A percentile compares a stretch with the other conserved stretches of the same genome.
These are phyloP conservation scores for Nasonia vitripennis DNA, from an alignment of 1,140 invertebrate species.

Conservation along the genomic window DNA sequence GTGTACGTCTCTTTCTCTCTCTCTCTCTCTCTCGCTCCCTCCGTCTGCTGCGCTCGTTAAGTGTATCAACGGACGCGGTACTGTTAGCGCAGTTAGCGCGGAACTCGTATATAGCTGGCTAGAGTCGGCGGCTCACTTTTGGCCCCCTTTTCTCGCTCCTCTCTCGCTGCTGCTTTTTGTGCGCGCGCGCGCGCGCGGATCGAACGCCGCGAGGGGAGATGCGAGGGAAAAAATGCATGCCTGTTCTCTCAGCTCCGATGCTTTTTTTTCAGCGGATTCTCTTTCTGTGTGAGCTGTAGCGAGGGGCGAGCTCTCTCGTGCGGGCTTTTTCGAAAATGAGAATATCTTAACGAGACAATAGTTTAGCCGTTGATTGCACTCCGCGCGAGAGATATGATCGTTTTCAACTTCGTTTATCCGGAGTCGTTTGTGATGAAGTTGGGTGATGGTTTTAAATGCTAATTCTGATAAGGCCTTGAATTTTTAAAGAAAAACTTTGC, in stretches of 20 bases:
- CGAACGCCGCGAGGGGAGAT: neutral
- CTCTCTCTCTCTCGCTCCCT: neutral
- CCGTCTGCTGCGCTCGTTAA: constrained; percentile 20
- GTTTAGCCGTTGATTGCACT: neutral
- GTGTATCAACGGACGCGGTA: constrained; percentile 46
- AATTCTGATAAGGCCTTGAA: neutral
- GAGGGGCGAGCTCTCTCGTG: neutral
- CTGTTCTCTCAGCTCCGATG: neutral
- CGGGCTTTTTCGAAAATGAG: constrained; percentile 25
- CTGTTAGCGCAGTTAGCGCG: constrained; percentile 43
- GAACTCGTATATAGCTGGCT: neutral
- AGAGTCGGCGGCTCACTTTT: constrained; percentile 14
- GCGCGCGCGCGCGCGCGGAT: neutral
- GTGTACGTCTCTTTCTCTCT: neutral
- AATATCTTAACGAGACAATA: neutral
- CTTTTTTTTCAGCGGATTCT: neutral
- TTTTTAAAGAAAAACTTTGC: constrained; percentile 39
- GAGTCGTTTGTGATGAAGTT: too few species aligned
- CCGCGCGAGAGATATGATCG: too few species aligned
- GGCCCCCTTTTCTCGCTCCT: constrained; percentile 24
- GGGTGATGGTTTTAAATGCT: too few species aligned
- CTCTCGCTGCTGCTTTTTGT: constrained; percentile 23
- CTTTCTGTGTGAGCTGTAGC: neutral
- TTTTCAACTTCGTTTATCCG: too few species aligned
- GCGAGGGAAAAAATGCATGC: constrained; percentile 21